A percentile compares a stretch with the other conserved stretches of the same genome.
phyloP scores from a whole-genome alignment of 2,888 invertebrate species.

The Dilophus febrilis region DNA sequence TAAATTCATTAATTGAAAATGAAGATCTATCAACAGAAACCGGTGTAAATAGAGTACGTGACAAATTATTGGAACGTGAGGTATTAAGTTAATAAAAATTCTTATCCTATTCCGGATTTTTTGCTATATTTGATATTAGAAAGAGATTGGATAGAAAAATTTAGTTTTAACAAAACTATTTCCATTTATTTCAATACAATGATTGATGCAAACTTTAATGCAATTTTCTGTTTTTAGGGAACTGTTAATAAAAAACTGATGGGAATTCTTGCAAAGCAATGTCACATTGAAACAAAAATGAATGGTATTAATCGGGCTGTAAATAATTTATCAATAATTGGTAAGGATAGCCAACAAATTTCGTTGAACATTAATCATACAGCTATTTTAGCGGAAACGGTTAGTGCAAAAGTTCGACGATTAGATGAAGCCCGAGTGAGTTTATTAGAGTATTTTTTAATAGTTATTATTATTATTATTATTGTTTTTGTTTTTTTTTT shows the following conservation, averaged over 20 bases:
- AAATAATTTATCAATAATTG: conserved; percentile 59
- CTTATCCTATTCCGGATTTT: too few relatives aligned
- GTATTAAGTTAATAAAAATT: neutral
- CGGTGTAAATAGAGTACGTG: conserved; percentile 37
- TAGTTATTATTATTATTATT: too few relatives aligned
- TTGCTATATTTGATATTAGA: too few relatives aligned
- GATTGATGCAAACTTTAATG: neutral
- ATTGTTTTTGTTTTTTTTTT: conserved; percentile 15
- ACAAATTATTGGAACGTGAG: conserved; percentile 2
- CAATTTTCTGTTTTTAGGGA: too few relatives aligned
- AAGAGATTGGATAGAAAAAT: too few relatives aligned
- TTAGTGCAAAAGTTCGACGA: conserved; percentile 88
- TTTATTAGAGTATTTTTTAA: neutral
- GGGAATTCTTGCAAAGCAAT: conserved; percentile 52
- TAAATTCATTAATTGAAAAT: conserved; percentile 14
- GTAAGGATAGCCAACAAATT: conserved; percentile 62
- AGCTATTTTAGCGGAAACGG: conserved; percentile 76
- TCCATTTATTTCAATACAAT: neutral
- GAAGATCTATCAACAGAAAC: conserved; percentile 32
- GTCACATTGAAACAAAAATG: conserved; percentile 62
- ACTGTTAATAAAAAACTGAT: conserved; percentile 51
- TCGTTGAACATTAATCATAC: conserved; percentile 74
- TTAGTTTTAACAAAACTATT: neutral
- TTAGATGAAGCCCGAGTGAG: conserved; percentile 78
- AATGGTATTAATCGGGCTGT: conserved; percentile 63